A percentile compares a stretch with the other conserved stretches of the same genome.
phyloP scores from a whole-genome alignment of 2,797 vertebrate species.

The Gobionotothen gibberifrons region DNA sequence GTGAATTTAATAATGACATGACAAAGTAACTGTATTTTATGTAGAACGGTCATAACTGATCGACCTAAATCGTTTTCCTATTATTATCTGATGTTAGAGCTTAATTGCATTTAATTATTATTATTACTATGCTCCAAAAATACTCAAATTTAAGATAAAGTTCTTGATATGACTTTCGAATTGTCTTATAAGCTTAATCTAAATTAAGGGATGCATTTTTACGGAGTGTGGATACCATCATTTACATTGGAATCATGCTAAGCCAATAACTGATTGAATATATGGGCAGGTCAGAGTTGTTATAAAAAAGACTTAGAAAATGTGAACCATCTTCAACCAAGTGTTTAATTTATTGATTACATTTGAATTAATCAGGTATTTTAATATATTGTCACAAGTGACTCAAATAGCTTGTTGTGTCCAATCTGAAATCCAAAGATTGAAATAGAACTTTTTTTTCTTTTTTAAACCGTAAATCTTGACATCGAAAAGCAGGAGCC shows the following conservation, averaged over 20 bases:
- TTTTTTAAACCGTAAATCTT: too few relatives aligned
- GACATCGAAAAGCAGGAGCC: not conserved
- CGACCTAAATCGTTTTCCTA: not conserved
- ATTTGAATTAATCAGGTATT: not conserved
- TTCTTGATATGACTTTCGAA: not conserved
- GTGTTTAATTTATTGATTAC: not conserved
- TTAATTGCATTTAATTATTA: constrained; percentile 12
- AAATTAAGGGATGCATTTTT: not conserved
- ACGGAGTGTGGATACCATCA: constrained; percentile 21
- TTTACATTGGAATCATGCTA: constrained; percentile 10
- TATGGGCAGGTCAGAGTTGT: not conserved
- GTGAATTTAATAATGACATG: constrained; percentile 2
- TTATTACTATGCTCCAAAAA: constrained; percentile 9
- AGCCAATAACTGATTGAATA: not conserved
- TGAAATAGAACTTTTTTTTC: too few relatives aligned
- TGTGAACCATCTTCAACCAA: not conserved
- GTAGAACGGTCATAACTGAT: constrained; percentile 13
- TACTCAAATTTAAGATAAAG: constrained; percentile 4
- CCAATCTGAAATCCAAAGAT: too few relatives aligned
- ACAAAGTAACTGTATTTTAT: constrained; percentile 8
- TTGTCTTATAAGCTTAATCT: constrained; percentile 5
- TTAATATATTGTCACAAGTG: not conserved
- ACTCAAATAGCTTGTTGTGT: too few relatives aligned
- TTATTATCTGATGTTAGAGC: constrained; percentile 5
- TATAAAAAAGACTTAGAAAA: constrained; percentile 1